A percentile compares a stretch with the other conserved stretches of the same genome.
phyloP scores from a whole-genome alignment of 1,140 invertebrate genomes.

The Cotesia glomerata region DNA sequence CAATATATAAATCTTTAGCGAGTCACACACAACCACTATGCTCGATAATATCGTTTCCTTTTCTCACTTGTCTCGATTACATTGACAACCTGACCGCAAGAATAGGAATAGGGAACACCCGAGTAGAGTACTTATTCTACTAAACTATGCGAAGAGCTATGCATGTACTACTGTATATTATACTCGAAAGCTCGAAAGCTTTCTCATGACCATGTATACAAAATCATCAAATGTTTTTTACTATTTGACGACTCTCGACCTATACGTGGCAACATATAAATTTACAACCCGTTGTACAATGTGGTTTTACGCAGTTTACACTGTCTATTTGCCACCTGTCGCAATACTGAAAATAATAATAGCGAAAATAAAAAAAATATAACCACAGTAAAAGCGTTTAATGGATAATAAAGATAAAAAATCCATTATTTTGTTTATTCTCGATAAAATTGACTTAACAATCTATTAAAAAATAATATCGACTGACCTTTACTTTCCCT shows the following conservation, averaged over 20 bases:
- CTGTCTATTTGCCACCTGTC: slow-evolving; percentile 23
- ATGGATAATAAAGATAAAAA: no score
- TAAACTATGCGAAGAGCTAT: not conserved
- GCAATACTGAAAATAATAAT: slow-evolving; percentile 1
- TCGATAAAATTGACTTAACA: no score
- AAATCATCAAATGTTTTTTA: slow-evolving; percentile 21
- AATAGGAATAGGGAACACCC: no score
- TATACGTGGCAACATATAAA: not conserved
- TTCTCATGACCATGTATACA: not conserved
- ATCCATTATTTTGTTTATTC: no score
- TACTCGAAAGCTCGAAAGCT: slow-evolving; percentile 13
- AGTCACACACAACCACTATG: not conserved
- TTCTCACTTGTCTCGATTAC: slow-evolving; percentile 2
- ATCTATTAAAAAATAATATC: no score
- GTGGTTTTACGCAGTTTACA: not conserved
- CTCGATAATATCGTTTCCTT: not conserved
- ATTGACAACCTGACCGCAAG: not conserved
- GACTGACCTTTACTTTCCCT: no score
- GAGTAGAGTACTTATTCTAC: slow-evolving; percentile 1
- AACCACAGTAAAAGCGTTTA: no score
- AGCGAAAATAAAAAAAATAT: no score
- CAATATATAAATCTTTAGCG: not conserved
- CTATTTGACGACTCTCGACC: not conserved
- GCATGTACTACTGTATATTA: no score
- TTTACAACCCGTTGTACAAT: no score